A percentile compares a stretch with the other conserved stretches of the same genome.
Conservation (phyloP, 2,797 vertebrate genomes). For the Basileuterus tristriatus region DNA sequence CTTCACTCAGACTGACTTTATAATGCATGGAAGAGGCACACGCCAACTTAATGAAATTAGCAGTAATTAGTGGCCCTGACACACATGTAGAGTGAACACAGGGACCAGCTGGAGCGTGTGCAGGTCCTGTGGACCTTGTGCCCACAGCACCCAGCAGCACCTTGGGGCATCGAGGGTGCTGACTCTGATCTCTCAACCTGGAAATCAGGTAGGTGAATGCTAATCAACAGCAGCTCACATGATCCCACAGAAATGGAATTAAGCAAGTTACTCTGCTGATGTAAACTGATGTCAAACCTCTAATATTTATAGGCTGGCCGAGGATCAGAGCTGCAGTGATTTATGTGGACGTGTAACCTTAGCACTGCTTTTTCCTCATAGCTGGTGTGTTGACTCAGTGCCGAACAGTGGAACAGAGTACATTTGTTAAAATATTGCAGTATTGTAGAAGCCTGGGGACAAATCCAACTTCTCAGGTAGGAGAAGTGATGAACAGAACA, state of each 20-base stretch:
- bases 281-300: background rate
- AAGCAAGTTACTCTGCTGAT: conserved; percentile 18
- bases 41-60: background rate
- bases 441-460: background rate
- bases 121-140: rapidly evolving
- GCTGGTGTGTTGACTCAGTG: background rate
- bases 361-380: background rate
- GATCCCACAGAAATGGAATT: background rate
- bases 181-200: background rate
- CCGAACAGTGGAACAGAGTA: rapidly evolving
- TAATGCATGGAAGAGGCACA: background rate
- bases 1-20: background rate
- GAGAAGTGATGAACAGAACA: background rate
- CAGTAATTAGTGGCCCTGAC: background rate
- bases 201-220: background rate
- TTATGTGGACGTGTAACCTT: background rate
- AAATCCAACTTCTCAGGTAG: background rate
- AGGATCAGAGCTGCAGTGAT: background rate
- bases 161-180: background rate
- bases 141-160: background rate
- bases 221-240: background rate
- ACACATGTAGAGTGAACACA: rapidly evolving
- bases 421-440: background rate
- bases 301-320: background rate
- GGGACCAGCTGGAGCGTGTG: background rate